Percentiles rank a stretch among this genome's conserved stretches.
Conservation (phyloP, 2,888 invertebrate genomes). For the Pecten maximus region DNA sequence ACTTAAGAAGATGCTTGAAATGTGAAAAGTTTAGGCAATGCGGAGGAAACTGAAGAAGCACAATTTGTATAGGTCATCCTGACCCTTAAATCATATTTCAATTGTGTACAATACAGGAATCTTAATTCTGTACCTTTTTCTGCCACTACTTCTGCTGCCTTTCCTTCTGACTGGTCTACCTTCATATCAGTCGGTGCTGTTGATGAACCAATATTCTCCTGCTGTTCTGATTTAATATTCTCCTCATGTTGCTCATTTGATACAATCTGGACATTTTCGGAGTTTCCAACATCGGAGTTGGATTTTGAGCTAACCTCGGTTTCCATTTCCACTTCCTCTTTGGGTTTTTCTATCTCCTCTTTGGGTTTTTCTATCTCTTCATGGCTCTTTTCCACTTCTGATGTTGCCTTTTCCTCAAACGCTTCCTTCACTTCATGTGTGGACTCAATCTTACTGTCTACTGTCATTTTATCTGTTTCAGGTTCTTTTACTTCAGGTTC, state of each 20-base stretch:
- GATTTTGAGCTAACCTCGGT: slow-evolving; percentile 28
- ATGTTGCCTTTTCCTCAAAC: slow-evolving; percentile 11
- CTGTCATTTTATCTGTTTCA: background rate
- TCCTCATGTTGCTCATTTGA: background rate
- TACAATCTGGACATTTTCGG: background rate
- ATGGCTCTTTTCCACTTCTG: slow-evolving; percentile 23
- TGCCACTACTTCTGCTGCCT: background rate
- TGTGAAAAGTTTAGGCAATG: no score
- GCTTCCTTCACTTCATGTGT: background rate
- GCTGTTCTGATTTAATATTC: background rate
- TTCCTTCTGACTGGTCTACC: background rate
- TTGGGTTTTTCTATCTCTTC: slow-evolving; percentile 23
- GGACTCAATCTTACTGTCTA: background rate
- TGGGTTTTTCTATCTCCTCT: background rate
- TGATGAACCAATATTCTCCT: background rate
- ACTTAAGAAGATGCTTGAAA: no score
- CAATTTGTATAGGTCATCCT: no score
- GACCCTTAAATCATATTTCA: no score
- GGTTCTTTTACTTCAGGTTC: background rate
- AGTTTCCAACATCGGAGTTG: background rate
- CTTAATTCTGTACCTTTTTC: background rate
- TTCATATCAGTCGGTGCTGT: background rate
- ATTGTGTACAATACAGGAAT: background rate
- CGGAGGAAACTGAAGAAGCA: no score
- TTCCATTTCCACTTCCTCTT: slow-evolving; percentile 17